Conservation (phyloP, 2,888 invertebrate species). For the Blomia tropicalis region DNA sequence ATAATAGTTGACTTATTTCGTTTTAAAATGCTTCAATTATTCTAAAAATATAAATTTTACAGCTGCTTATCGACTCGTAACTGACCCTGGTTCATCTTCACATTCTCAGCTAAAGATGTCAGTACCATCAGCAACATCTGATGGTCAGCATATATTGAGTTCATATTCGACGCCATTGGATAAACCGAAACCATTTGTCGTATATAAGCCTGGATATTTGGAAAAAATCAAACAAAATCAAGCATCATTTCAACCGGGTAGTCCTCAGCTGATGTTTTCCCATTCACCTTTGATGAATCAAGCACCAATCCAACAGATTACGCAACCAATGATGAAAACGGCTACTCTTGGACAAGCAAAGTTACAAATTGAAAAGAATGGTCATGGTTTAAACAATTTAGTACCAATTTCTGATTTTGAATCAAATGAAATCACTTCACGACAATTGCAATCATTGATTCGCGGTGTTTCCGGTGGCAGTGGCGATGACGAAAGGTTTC, state of each 20-base stretch:
- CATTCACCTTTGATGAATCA: not conserved
- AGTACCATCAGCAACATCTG: no score
- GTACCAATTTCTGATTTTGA: not conserved
- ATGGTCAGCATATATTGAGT: no score
- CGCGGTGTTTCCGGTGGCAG: not conserved
- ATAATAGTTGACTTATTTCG: no score
- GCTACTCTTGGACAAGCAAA: not conserved
- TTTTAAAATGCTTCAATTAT: no score
- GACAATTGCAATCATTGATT: no score
- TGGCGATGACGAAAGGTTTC: not conserved
- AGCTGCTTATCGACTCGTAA: no score
- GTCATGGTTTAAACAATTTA: not conserved
- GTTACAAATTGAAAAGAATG: not conserved
- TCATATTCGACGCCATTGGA: no score
- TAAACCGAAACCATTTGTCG: constrained; percentile 1
- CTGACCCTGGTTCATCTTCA: no score
- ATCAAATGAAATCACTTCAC: not conserved
- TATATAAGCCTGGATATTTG: not conserved
- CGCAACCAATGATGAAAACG: not conserved
- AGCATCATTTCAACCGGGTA: not conserved
- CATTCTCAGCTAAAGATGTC: no score
- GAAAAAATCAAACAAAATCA: not conserved
- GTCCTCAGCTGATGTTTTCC: not conserved
- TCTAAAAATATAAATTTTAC: no score
- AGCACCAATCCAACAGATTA: not conserved